phyloP scores from a whole-genome alignment of 2,888 invertebrate species.

The Stenurella melanura region DNA sequence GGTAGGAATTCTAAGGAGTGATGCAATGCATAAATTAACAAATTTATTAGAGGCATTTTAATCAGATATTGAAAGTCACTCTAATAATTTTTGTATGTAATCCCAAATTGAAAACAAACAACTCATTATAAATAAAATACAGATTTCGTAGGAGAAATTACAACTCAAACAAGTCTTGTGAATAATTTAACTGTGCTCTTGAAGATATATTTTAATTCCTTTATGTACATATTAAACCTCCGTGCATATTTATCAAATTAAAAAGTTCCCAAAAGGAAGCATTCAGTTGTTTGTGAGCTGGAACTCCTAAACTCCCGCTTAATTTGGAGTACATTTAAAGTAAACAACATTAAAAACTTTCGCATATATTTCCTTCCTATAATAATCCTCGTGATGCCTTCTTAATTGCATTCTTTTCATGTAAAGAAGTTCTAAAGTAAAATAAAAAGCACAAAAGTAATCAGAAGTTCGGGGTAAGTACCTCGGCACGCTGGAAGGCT shows the following conservation, averaged over 20 bases:
- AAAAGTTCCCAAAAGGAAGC: slow-evolving; percentile 16
- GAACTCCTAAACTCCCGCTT: slow-evolving; percentile 15
- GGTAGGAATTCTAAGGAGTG: no score
- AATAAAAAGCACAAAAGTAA: slow-evolving; percentile 29
- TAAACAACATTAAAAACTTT: slow-evolving; percentile 35
- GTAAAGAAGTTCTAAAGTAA: slow-evolving; percentile 17
- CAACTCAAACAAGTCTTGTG: no score
- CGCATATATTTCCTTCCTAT: slow-evolving; percentile 24
- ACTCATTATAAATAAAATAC: no score
- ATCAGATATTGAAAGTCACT: no score
- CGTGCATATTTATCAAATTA: slow-evolving; percentile 2
- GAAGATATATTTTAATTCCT: neutral
- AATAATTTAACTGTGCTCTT: no score
- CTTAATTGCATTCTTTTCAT: slow-evolving; percentile 29
- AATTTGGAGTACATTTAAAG: slow-evolving; percentile 33
- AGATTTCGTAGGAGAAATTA: no score
- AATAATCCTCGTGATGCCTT: slow-evolving; percentile 35
- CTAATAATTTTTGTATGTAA: no score
- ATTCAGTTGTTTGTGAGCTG: slow-evolving; percentile 5
- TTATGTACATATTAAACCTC: neutral
- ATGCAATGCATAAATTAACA: no score
- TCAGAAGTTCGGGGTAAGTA: slow-evolving; percentile 20
- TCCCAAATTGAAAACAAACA: no score
- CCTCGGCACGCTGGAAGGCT: neutral
- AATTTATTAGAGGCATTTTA: no score